These are phyloP conservation scores for Cygnus atratus DNA, from an alignment of 2,113 vertebrate genomes.

Conservation along the genomic window DNA sequence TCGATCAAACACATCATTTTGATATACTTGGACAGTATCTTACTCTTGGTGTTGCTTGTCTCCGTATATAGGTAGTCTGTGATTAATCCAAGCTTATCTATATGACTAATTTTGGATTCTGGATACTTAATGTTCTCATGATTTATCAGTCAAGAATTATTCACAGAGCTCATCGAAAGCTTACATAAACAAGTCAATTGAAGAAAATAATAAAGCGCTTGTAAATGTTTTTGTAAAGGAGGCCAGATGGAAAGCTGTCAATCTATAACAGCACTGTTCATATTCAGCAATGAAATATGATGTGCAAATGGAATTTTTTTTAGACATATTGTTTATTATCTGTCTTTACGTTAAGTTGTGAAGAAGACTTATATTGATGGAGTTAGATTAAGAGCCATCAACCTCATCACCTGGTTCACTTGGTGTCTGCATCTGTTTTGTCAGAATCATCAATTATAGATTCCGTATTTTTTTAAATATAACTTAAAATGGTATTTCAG, in stretches of 20 bases:
- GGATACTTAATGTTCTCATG: neutral
- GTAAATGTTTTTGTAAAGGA: neutral
- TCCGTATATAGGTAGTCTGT: neutral
- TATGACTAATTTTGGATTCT: neutral
- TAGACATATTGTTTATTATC: neutral
- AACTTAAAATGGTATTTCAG: neutral
- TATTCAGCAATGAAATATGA: neutral
- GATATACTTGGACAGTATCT: neutral
- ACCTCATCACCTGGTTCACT: neutral
- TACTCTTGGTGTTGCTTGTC: neutral
- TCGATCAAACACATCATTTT: neutral
- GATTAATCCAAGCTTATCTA: neutral
- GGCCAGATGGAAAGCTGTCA: conserved; percentile 19
- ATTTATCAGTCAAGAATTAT: neutral
- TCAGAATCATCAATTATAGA: neutral
- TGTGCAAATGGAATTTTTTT: neutral
- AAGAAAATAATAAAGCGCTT: conserved; percentile 2
- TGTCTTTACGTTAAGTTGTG: neutral
- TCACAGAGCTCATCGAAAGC: neutral
- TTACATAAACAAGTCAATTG: neutral
- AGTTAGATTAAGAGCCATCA: neutral
- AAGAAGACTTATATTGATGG: neutral
- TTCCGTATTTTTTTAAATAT: neutral
- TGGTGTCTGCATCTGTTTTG: neutral
- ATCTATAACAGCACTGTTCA: neutral